A percentile compares a stretch with the other conserved stretches of the same genome.
Conservation (phyloP, 23 tunicate species). For the Trididemnum clinides region DNA sequence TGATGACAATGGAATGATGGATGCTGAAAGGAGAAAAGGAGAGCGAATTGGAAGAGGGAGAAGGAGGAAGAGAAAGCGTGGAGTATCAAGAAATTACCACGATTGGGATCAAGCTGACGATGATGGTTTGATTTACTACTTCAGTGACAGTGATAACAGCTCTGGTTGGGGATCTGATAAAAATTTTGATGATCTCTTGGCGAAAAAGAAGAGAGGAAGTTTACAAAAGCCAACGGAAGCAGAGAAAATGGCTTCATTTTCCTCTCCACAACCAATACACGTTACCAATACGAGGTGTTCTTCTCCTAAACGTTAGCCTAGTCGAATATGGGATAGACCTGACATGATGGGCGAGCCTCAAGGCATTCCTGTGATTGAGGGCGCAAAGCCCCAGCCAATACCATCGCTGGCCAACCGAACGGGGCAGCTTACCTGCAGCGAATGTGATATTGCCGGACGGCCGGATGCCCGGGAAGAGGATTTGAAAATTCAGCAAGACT, state of each 20-base stretch:
- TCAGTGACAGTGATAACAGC: constrained; percentile 84
- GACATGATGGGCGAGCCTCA: constrained; percentile 65
- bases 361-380: constrained; percentile 90
- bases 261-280: constrained; percentile 27
- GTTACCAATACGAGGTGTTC: constrained; percentile 51
- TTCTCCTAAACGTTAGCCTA: constrained; percentile 15
- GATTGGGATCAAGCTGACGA: constrained; percentile 92
- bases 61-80: constrained; percentile 54
- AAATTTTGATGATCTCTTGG: constrained; percentile 77
- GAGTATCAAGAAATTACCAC: constrained; percentile 61
- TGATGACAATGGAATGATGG: neutral
- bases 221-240: neutral
- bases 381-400: constrained; percentile 59
- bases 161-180: constrained; percentile 93
- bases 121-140: constrained; percentile 90
- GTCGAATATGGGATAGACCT: constrained; percentile 35
- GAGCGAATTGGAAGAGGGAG: constrained; percentile 29
- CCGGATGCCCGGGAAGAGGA: constrained; percentile 34
- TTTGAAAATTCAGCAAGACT: constrained; percentile 13
- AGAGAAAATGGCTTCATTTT: neutral
- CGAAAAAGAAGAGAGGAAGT: constrained; percentile 74
- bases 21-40: neutral
- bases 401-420: constrained; percentile 73
- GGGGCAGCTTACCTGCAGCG: constrained; percentile 6
- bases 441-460: constrained; percentile 35